These are phyloP conservation scores for Poeciliopsis occidentalis DNA, from an alignment of 2,113 vertebrate species.

Conservation along the genomic window DNA sequence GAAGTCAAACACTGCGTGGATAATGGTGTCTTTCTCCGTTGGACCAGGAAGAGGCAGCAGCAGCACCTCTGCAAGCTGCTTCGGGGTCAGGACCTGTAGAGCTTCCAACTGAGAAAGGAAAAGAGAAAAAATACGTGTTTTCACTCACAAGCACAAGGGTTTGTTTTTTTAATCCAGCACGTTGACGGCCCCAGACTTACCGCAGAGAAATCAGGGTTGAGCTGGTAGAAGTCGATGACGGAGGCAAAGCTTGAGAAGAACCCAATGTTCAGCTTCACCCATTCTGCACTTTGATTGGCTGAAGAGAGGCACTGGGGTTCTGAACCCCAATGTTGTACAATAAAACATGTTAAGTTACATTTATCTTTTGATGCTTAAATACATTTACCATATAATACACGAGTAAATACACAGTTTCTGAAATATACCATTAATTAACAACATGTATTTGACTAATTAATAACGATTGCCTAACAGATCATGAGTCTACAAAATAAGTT, in stretches of 20 bases:
- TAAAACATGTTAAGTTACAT: neutral
- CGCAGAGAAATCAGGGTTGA: conserved; percentile 62
- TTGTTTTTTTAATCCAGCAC: neutral
- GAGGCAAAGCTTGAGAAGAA: conserved; percentile 52
- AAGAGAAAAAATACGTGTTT: neutral
- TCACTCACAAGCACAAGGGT: neutral
- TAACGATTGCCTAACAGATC: too few species aligned
- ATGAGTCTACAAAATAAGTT: too few species aligned
- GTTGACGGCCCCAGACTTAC: conserved; percentile 42
- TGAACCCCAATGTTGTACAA: conserved; percentile 30
- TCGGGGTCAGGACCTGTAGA: conserved; percentile 56
- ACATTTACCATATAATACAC: neutral
- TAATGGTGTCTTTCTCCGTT: conserved; percentile 50
- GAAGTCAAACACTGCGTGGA: conserved; percentile 69
- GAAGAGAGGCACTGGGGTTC: conserved; percentile 51
- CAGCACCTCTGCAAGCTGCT: conserved; percentile 68
- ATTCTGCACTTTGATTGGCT: conserved; percentile 52
- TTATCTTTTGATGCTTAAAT: neutral
- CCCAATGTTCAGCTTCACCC: conserved; percentile 65
- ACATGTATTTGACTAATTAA: neutral
- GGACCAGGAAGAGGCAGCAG: conserved; percentile 51
- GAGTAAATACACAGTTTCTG: neutral
- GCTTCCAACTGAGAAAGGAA: conserved; percentile 53
- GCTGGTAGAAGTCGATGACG: conserved; percentile 53
- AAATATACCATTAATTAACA: neutral